These are phyloP conservation scores for Schizothorax lantsangensis DNA, from an alignment of 2,797 vertebrate species.

Conservation along the genomic window DNA sequence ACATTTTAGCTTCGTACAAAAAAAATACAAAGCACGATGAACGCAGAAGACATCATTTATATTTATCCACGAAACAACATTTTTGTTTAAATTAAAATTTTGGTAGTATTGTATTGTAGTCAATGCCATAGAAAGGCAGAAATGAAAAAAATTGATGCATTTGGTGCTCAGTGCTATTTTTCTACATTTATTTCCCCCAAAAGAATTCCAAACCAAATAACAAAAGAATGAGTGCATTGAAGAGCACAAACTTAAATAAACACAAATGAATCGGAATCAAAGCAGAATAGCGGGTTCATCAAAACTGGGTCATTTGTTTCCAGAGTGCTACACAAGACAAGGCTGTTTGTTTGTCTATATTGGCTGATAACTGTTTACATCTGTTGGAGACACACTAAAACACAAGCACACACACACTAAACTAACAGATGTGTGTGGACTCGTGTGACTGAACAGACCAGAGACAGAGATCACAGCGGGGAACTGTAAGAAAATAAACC, in stretches of 20 bases:
- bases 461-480: neutral
- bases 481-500: neutral
- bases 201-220: neutral
- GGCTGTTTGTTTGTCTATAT: slow-evolving; percentile 10
- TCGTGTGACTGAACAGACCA: slow-evolving; percentile 5
- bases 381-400: slow-evolving; percentile 1
- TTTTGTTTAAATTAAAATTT: neutral
- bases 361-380: slow-evolving; percentile 21
- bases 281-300: neutral
- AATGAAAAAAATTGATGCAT: neutral
- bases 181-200: no score
- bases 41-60: neutral
- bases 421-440: neutral
- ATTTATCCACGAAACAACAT: neutral
- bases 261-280: neutral
- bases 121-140: neutral
- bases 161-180: neutral
- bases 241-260: neutral
- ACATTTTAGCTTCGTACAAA: neutral
- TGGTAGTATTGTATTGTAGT: neutral
- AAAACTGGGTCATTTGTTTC: slow-evolving; percentile 11
- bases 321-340: neutral
- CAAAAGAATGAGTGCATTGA: neutral
- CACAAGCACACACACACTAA: neutral
- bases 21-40: neutral